These are phyloP conservation scores for rat (Rattus norvegicus) DNA, from an alignment of 2,113 vertebrate genomes.

Conservation along the genomic window GRCr8 NC_086028.1:40967001-40967500, in stretches of 20 bases:
- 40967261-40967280: not conserved
- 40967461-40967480: not conserved
- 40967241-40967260: not conserved
- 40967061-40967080: too few species aligned
- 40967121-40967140: too few species aligned
- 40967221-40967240: too few species aligned
- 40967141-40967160: too few species aligned
- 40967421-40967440: not conserved
- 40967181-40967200: too few species aligned
- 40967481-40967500: not conserved
- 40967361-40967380: not conserved
- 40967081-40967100: too few species aligned
- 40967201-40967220: too few species aligned
- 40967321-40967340: not conserved
- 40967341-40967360: not conserved
- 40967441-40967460: not conserved
- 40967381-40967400: not conserved
- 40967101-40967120: too few species aligned
- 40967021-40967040: too few species aligned
- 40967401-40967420: not conserved
- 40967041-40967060: too few species aligned
- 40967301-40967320: not conserved
- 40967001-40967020: too few species aligned
- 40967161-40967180: too few species aligned
- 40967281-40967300: not conserved